Base-by-base conservation (phyloP, 2,888 invertebrate species). In the Idaea aversata region DNA sequence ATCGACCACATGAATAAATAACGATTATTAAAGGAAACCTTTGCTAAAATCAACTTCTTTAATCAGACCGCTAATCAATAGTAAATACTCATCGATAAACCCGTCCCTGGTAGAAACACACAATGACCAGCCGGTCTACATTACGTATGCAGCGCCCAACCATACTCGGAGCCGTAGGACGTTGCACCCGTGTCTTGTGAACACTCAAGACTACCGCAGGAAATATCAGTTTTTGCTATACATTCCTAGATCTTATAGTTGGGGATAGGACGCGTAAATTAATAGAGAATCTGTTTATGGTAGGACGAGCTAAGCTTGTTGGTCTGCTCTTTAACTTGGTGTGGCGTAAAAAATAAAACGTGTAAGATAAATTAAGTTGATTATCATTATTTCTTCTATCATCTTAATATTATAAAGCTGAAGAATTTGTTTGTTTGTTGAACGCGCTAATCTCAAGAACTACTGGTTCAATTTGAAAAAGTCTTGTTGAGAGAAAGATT, bases 111-210 rank as follows among this genome's bases (percentile, higher is more conserved):
- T 10, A 47, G 47, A 47, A 47, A 10, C 63, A 65, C 63, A 67
- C 66, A 65, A 67, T 64, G 64, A 61, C 63, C 63, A 63, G 61
- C 36, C 38, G 47, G 34, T 63, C 47, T 58, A 61, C 71, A 90
- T 92, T 92, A 89, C 76, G 89, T 87, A 92, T 92, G 90, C 92
- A 79, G 79, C 81, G 73, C 86, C 78, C 80, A 79, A 71, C 78
- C 72, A 73, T 78, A 77, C 75, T 75, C 75, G 74, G 73, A 78
- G 78, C 69, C 72, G 72, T 76, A 88, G 91, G 91, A 85, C 92
- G 76, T 91, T 91, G 91, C 91, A 83, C 91, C 82, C 88, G 73
- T 74, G 75, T 79, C 82, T 83, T 81, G 81, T 67, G 65, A 70
- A 47, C 47, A 47, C 47, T 10, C 47, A 47, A 47, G 10, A 47